These are phyloP conservation scores for Chloropsis cyanopogon DNA, from an alignment of 2,113 vertebrate genomes.

Conservation along the genomic window DNA sequence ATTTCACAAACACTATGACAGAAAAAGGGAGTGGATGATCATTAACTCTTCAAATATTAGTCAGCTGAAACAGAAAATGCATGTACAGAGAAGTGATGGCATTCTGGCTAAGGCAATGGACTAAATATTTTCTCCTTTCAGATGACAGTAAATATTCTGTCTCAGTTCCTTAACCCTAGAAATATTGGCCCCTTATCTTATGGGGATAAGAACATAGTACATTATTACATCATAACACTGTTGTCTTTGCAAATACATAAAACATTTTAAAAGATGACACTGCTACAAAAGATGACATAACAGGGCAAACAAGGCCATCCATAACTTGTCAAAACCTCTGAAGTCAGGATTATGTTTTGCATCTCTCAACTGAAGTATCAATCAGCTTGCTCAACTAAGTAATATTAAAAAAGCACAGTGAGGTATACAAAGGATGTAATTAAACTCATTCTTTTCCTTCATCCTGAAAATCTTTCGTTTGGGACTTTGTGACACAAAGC, in stretches of 20 bases:
- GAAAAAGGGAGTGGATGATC: not conserved
- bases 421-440: not conserved
- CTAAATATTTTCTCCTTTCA: not conserved
- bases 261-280: not conserved
- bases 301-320: not conserved
- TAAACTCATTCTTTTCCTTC: not conserved
- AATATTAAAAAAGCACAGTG: not conserved
- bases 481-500: not conserved
- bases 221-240: not conserved
- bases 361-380: not conserved
- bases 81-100: accelerated
- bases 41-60: not conserved
- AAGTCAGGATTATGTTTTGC: not conserved
- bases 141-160: not conserved
- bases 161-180: not conserved
- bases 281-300: not conserved
- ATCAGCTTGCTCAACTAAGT: not conserved
- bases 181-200: not conserved
- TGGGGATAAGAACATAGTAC: not conserved
- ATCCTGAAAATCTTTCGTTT: not conserved
- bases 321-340: not conserved
- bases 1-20: not conserved
- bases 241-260: not conserved
- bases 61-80: not conserved
- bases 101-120: not conserved